These are phyloP conservation scores for Prorops nasuta DNA, from an alignment of 1,140 invertebrate species.

Conservation along the genomic window DNA sequence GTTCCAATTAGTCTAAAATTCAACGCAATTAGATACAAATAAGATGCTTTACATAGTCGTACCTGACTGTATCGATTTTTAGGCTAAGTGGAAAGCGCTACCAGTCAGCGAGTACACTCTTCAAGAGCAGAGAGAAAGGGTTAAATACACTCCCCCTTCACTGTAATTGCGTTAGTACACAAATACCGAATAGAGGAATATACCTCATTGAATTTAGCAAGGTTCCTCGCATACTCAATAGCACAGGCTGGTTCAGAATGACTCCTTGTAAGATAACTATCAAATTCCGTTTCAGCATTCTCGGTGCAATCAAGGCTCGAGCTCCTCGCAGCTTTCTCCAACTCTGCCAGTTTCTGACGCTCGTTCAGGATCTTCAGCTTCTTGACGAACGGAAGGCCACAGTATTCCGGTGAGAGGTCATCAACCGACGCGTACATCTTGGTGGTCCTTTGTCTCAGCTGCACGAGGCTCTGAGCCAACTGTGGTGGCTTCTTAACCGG, in stretches of 20 bases:
- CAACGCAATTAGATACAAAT: no score
- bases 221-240: conserved; percentile 51
- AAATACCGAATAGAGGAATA: no score
- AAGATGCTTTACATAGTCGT: no score
- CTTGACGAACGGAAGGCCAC: conserved; percentile 83
- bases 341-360: conserved; percentile 78
- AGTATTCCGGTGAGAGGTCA: conserved; percentile 84
- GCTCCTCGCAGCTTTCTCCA: conserved; percentile 74
- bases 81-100: no score
- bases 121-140: no score
- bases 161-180: no score
- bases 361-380: conserved; percentile 86
- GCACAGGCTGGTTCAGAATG: conserved; percentile 63
- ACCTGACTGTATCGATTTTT: no score
- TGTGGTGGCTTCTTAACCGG: conserved; percentile 36
- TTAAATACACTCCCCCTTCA: no score
- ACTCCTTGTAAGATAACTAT: conserved; percentile 63
- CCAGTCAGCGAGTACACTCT: no score
- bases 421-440: conserved; percentile 79
- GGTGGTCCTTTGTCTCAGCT: conserved; percentile 52
- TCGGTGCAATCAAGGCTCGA: conserved; percentile 77
- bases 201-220: conserved; percentile 48
- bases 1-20: no score
- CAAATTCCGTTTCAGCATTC: conserved; percentile 58
- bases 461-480: conserved; percentile 38